phyloP scores from a whole-genome alignment of 2,113 vertebrate genomes.

The Tiliqua scincoides region DNA sequence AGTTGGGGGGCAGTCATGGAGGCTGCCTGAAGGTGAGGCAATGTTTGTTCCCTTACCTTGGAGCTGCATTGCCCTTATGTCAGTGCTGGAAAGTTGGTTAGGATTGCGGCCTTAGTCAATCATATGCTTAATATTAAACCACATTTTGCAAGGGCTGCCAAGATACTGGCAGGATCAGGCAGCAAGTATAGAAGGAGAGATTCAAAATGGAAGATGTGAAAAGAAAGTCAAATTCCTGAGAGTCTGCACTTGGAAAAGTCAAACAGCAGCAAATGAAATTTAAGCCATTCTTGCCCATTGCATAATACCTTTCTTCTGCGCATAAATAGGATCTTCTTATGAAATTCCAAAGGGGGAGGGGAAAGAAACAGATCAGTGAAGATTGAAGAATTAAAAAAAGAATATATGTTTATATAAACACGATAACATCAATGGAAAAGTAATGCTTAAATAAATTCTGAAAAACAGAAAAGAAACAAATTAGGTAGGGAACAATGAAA shows the following conservation, averaged over 20 bases:
- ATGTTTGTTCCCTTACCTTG: too few species aligned
- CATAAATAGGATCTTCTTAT: slow-evolving; percentile 93
- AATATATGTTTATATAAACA: slow-evolving; percentile 58
- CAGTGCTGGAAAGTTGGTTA: too few species aligned
- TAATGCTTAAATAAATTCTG: slow-evolving; percentile 84
- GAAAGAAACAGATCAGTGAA: slow-evolving; percentile 87
- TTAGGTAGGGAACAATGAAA: slow-evolving; percentile 78
- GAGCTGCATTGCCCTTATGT: too few species aligned
- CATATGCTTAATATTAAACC: neutral
- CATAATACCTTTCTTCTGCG: slow-evolving; percentile 96
- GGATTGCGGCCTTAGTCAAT: too few species aligned
- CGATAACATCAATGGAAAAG: slow-evolving; percentile 74
- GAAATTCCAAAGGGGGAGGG: slow-evolving; percentile 86
- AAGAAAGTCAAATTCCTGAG: neutral
- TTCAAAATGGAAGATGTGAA: slow-evolving; percentile 8
- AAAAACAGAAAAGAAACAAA: slow-evolving; percentile 85
- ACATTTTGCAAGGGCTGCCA: neutral
- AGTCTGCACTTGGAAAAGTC: slow-evolving; percentile 38
- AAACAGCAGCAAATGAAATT: slow-evolving; percentile 34
- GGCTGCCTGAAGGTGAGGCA: too few species aligned
- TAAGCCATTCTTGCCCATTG: slow-evolving; percentile 59
- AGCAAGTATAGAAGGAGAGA: neutral
- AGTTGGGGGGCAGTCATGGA: too few species aligned
- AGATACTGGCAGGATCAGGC: neutral
- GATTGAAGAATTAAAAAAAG: slow-evolving; percentile 78